phyloP scores from a whole-genome alignment of 2,888 invertebrate species.

The Pteria penguin region DNA sequence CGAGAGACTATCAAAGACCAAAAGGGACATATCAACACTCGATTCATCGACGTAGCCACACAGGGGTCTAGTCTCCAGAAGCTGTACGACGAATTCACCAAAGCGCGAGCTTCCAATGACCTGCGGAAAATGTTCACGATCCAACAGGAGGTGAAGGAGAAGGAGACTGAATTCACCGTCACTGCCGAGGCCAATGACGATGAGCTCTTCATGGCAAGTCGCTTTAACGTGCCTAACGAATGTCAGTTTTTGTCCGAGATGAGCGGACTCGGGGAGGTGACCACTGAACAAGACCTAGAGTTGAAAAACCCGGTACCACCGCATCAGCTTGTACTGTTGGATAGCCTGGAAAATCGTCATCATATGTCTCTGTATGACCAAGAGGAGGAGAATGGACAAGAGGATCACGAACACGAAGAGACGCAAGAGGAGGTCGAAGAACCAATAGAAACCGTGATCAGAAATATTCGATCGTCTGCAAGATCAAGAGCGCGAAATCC shows the following conservation, averaged over 20 bases:
- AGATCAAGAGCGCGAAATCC: background rate
- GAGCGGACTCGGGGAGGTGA: conserved; percentile 72
- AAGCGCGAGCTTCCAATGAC: conserved; percentile 66
- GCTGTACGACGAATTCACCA: conserved; percentile 65
- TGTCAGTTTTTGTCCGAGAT: conserved; percentile 69
- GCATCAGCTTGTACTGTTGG: conserved; percentile 65
- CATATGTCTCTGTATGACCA: conserved; percentile 22
- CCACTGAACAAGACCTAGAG: conserved; percentile 55
- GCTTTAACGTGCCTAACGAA: conserved; percentile 70
- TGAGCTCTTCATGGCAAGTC: conserved; percentile 65
- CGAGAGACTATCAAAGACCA: conserved; percentile 68
- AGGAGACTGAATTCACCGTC: conserved; percentile 63
- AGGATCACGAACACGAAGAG: conserved; percentile 36
- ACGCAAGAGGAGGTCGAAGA: conserved; percentile 41
- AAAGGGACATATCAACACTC: conserved; percentile 65
- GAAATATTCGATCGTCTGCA: background rate
- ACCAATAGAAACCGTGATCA: background rate
- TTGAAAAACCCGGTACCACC: conserved; percentile 66
- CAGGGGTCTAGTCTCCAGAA: conserved; percentile 70
- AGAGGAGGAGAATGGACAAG: conserved; percentile 32
- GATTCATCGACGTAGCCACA: conserved; percentile 68
- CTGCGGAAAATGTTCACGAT: conserved; percentile 68
- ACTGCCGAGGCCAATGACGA: conserved; percentile 66
- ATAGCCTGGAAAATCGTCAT: conserved; percentile 48
- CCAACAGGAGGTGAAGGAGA: conserved; percentile 68